Evolutionary conservation across 2,113 vertebrate species (phyloP).

Genomic region (Bos taurus): DNA sequence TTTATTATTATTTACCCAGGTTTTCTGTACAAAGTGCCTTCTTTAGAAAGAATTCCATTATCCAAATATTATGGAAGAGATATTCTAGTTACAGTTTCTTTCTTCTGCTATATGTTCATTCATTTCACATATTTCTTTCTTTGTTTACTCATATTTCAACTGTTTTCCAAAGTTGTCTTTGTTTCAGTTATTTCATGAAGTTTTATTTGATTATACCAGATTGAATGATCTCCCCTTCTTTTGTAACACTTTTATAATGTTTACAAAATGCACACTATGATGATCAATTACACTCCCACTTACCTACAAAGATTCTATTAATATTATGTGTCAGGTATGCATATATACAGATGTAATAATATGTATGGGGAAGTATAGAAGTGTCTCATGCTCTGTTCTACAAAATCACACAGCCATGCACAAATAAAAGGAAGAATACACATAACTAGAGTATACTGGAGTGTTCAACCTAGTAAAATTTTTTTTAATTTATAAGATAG

Average conservation of each 20-base stretch:
- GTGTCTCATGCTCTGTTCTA: not conserved
- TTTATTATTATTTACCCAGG: not conserved
- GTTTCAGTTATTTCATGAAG: not conserved
- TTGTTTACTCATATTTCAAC: not conserved
- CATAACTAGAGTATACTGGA: accelerated
- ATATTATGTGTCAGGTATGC: not conserved
- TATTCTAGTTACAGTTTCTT: not conserved
- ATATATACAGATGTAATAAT: not conserved
- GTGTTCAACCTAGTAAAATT: not conserved
- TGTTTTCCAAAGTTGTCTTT: not conserved
- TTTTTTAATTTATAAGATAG: not conserved
- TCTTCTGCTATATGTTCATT: not conserved
- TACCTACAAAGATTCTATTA: not conserved
- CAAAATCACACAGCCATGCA: not conserved
- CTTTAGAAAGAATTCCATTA: not conserved
- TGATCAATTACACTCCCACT: not conserved
- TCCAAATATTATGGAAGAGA: not conserved
- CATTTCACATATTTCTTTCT: not conserved
- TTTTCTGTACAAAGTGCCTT: not conserved
- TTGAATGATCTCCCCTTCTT: not conserved
- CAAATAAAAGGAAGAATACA: not conserved
- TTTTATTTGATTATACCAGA: not conserved
- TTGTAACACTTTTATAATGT: not conserved
- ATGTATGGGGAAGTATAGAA: not conserved
- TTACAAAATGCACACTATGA: not conserved